These are phyloP conservation scores for Brachyistius frenatus DNA, from an alignment of 2,113 vertebrate species.

Conservation along the genomic window DNA sequence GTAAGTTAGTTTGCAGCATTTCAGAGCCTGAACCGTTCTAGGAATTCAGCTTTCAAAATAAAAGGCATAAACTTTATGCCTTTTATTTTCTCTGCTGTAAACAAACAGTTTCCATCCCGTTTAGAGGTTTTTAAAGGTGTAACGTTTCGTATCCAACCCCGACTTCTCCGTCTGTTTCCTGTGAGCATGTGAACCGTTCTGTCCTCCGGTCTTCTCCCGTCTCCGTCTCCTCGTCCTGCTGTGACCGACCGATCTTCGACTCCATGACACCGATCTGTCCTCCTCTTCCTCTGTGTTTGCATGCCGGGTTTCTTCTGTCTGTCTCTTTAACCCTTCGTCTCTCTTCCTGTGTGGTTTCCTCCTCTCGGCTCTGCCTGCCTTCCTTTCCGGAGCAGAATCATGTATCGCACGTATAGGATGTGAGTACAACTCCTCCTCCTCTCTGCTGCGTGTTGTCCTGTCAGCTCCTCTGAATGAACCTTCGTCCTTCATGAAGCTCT, in stretches of 20 bases:
- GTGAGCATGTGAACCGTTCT: slow-evolving; percentile 1
- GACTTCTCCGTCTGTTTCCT: not conserved
- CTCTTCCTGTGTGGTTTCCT: slow-evolving; percentile 85
- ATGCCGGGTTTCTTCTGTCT: slow-evolving; percentile 17
- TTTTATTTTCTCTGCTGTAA: too few species aligned
- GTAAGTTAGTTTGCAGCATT: too few species aligned
- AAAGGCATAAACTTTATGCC: too few species aligned
- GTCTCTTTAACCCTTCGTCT: slow-evolving; percentile 76
- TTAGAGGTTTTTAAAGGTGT: too few species aligned
- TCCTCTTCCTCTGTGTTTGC: not conserved
- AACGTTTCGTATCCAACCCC: too few species aligned
- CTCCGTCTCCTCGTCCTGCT: slow-evolving; percentile 8
- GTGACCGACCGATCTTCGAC: not conserved
- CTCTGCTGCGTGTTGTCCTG: slow-evolving; percentile 35
- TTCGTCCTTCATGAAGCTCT: not conserved
- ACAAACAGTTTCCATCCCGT: too few species aligned
- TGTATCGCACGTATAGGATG: slow-evolving; percentile 99
- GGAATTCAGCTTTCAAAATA: too few species aligned
- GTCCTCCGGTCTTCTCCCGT: not conserved
- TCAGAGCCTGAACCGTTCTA: too few species aligned
- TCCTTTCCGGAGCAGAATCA: slow-evolving; percentile 98
- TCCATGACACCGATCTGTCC: slow-evolving; percentile 52
- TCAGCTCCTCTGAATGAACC: slow-evolving; percentile 6
- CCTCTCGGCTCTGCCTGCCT: slow-evolving; percentile 87
- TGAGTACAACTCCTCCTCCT: slow-evolving; percentile 88